These are phyloP conservation scores for Mechanitis messenoides DNA, from an alignment of 2,888 invertebrate species.

Conservation along the genomic window DNA sequence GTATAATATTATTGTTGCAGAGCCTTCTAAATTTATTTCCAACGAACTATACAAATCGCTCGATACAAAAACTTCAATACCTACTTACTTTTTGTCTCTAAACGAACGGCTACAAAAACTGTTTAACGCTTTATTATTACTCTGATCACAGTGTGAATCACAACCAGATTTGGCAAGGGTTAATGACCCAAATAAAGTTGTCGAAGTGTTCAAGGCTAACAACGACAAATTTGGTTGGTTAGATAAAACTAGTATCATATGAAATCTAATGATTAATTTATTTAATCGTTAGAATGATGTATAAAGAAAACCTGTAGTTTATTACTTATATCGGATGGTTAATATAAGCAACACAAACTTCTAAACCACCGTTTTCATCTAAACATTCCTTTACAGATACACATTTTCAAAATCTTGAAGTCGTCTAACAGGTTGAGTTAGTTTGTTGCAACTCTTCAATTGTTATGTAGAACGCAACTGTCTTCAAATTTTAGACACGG, in stretches of 20 bases:
- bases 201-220: conserved; percentile 71
- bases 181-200: conserved; percentile 74
- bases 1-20: not conserved
- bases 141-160: conserved; percentile 72
- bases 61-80: conserved; percentile 22
- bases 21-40: conserved; percentile 57
- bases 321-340: conserved; percentile 7
- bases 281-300: conserved; percentile 30
- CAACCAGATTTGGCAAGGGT: conserved; percentile 73
- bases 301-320: conserved; percentile 1
- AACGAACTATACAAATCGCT: conserved; percentile 30
- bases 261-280: conserved; percentile 48
- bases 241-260: conserved; percentile 57
- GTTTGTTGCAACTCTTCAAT: conserved; percentile 21
- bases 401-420: conserved; percentile 11
- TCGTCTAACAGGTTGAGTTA: conserved; percentile 20
- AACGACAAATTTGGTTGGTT: conserved; percentile 61
- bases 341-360: conserved; percentile 7
- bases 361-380: not conserved
- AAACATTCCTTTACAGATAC: not conserved
- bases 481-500: conserved; percentile 34
- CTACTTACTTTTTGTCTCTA: conserved; percentile 49
- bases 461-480: conserved; percentile 25
- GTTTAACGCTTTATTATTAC: conserved; percentile 71
- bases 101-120: conserved; percentile 70